Conservation (phyloP, 2,888 invertebrate genomes). For the Eutolmus rufibarbis region DNA sequence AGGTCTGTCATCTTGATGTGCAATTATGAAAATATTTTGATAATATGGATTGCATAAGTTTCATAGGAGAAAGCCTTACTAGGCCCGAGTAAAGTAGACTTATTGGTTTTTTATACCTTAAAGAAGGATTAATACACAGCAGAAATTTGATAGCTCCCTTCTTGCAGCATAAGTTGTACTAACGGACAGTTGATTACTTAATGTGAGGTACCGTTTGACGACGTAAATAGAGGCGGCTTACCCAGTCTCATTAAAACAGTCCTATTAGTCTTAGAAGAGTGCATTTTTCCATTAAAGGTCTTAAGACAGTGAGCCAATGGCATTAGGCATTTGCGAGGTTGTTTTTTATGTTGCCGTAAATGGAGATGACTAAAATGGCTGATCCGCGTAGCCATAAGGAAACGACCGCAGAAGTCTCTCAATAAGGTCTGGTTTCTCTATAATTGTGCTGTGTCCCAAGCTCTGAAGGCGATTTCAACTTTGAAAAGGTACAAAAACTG, state of each 20-base stretch:
- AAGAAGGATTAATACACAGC: neutral
- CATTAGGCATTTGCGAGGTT: neutral
- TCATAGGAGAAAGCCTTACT: neutral
- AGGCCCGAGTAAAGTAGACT: neutral
- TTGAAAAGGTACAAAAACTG: neutral
- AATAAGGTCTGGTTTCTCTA: slow-evolving; percentile 2
- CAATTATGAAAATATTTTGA: neutral
- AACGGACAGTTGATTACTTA: neutral
- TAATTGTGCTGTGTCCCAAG: neutral
- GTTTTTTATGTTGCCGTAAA: slow-evolving; percentile 3
- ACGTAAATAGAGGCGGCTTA: neutral
- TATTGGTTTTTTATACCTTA: neutral
- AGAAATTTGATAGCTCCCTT: neutral
- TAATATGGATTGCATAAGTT: neutral
- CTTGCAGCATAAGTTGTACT: neutral
- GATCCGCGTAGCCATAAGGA: slow-evolving; percentile 1
- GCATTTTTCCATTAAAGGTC: slow-evolving; percentile 26
- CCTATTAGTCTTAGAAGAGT: slow-evolving; percentile 15
- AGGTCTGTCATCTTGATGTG: no score
- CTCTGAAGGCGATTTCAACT: neutral
- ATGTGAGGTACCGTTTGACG: neutral
- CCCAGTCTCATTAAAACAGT: slow-evolving; percentile 17
- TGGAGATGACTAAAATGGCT: slow-evolving; percentile 7
- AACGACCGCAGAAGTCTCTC: neutral
- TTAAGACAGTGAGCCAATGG: slow-evolving; percentile 1